Evolutionary conservation across 2,888 invertebrate genomes (phyloP).

Genomic region (Andrena marginata): DNA sequence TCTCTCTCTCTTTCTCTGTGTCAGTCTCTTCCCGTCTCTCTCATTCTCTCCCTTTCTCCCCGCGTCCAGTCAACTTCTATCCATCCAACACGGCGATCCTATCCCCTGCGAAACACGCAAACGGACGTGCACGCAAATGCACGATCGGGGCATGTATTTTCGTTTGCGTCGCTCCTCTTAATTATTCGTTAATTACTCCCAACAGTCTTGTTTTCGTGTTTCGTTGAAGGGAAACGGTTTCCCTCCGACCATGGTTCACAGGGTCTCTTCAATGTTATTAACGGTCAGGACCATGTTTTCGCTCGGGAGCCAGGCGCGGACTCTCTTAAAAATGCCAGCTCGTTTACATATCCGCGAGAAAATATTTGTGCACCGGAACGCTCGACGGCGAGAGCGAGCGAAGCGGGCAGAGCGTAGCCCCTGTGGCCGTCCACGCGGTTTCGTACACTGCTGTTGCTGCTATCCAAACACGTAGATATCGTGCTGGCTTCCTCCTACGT

Average conservation of each 20-base stretch:
- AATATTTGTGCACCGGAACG: conserved; percentile 51
- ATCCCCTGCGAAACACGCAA: conserved; percentile 40
- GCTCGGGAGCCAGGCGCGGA: conserved; percentile 9
- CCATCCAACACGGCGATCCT: conserved; percentile 34
- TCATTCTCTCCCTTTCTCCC: conserved; percentile 48
- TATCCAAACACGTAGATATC: conserved; percentile 44
- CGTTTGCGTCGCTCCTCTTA: conserved; percentile 3
- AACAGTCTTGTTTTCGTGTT: neutral
- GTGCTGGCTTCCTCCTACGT: conserved; percentile 11
- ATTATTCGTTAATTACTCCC: conserved; percentile 34
- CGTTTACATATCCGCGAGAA: conserved; percentile 38
- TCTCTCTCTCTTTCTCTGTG: conserved; percentile 48
- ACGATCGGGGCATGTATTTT: conserved; percentile 27
- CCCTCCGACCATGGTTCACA: neutral
- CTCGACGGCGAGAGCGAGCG: neutral
- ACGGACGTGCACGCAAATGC: conserved; percentile 35
- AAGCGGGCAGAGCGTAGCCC: conserved; percentile 1
- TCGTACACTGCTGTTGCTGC: conserved; percentile 28
- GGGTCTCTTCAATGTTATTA: neutral
- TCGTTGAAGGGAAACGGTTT: neutral
- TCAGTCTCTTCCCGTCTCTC: neutral
- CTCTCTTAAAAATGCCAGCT: conserved; percentile 40
- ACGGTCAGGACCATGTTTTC: conserved; percentile 6
- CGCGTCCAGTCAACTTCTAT: conserved; percentile 30
- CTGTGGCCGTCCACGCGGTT: conserved; percentile 43